Conservation (phyloP, 2,113 vertebrate species). For the Sinocyclocheilus anophthalmus region DNA sequence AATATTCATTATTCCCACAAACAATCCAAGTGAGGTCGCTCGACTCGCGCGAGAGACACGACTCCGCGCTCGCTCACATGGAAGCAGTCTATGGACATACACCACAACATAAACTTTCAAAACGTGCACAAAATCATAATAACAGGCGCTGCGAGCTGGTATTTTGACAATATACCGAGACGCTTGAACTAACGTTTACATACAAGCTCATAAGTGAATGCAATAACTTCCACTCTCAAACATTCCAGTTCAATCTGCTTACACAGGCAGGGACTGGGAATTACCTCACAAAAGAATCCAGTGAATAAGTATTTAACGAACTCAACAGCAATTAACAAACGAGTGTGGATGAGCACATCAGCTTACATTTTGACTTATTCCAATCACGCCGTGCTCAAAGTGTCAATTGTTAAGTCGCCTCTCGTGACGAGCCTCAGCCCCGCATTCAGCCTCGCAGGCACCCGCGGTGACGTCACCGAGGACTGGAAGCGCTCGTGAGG, state of each 20-base stretch:
- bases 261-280: not conserved
- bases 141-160: not conserved
- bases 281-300: not conserved
- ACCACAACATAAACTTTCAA: not conserved
- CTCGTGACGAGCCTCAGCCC: conserved; percentile 30
- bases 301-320: not conserved
- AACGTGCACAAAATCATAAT: not conserved
- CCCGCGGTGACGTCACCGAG: conserved; percentile 6
- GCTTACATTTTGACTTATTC: not conserved
- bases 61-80: no score
- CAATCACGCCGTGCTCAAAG: conserved; percentile 34
- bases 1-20: conserved; percentile 64
- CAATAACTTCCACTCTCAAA: not conserved
- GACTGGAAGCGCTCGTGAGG: conserved; percentile 1
- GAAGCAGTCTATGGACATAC: no score
- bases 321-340: not conserved
- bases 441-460: not conserved
- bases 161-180: not conserved
- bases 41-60: no score
- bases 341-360: not conserved
- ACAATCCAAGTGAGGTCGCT: no score
- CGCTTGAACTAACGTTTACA: not conserved
- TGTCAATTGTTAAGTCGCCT: conserved; percentile 51
- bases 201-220: not conserved
- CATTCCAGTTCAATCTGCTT: not conserved